Percentiles rank a stretch among this genome's conserved stretches.
Conservation (phyloP, 2,888 invertebrate genomes). For the Mythimna ferrago region DNA sequence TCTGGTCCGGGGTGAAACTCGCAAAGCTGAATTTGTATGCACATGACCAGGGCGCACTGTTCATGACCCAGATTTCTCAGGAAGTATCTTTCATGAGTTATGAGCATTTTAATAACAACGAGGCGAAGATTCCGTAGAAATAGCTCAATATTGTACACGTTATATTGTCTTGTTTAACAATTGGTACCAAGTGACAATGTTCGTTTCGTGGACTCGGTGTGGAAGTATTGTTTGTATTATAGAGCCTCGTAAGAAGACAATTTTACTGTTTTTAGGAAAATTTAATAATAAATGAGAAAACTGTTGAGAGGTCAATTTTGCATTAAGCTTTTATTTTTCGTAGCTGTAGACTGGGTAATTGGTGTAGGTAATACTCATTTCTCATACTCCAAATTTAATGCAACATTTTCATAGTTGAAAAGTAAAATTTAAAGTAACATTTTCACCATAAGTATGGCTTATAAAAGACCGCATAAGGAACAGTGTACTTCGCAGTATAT, state of each 20-base stretch:
- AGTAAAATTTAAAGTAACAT: no score
- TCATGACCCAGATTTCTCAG: conserved; percentile 69
- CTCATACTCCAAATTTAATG: no score
- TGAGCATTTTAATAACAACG: conserved; percentile 69
- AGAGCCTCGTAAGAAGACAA: neutral
- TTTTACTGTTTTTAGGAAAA: conserved; percentile 1
- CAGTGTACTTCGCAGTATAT: no score
- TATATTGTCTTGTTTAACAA: conserved; percentile 51
- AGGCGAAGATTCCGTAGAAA: conserved; percentile 65
- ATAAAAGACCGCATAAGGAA: no score
- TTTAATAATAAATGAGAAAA: neutral
- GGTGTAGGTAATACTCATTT: no score
- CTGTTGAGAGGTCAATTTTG: no score
- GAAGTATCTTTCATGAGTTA: conserved; percentile 71
- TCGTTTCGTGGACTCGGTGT: conserved; percentile 9
- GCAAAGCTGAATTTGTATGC: conserved; percentile 69
- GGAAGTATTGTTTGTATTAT: conserved; percentile 17
- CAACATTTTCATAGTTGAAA: no score
- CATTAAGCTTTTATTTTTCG: no score
- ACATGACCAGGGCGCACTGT: conserved; percentile 69
- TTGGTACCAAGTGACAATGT: conserved; percentile 13
- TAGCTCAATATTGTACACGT: conserved; percentile 48
- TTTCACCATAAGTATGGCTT: no score
- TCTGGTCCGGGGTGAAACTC: conserved; percentile 78
- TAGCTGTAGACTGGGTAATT: no score